Conservation (phyloP, 2,888 invertebrate species). For the Resseliella maxima region DNA sequence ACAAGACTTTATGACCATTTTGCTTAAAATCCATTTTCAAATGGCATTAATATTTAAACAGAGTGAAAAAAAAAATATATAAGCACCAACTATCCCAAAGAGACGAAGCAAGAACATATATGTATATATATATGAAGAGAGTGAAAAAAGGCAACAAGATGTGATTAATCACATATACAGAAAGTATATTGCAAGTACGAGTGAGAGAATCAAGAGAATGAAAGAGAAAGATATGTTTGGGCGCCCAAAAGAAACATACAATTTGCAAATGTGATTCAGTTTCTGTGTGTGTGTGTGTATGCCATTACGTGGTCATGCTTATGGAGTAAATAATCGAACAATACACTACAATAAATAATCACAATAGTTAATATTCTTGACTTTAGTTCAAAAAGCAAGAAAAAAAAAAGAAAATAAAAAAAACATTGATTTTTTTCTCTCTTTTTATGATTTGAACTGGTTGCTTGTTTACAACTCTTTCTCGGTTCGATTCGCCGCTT, state of each 20-base stretch:
- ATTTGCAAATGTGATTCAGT: slow-evolving; percentile 34
- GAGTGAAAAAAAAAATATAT: neutral
- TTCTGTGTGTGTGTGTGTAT: neutral
- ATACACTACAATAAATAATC: slow-evolving; percentile 16
- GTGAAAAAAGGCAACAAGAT: neutral
- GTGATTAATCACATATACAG: slow-evolving; percentile 29
- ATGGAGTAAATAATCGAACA: slow-evolving; percentile 44
- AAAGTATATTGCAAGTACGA: neutral
- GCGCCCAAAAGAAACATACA: slow-evolving; percentile 11
- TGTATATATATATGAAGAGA: neutral
- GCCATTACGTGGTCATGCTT: slow-evolving; percentile 17
- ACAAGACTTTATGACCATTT: slow-evolving; percentile 24
- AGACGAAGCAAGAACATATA: neutral
- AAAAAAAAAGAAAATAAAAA: too few species aligned
- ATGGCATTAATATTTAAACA: slow-evolving; percentile 31
- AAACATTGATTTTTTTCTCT: neutral
- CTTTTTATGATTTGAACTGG: neutral
- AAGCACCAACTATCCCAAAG: neutral
- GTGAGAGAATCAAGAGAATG: neutral
- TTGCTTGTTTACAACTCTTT: neutral
- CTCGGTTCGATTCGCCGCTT: neutral
- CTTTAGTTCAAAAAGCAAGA: too few species aligned
- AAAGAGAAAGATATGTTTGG: neutral
- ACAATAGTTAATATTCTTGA: slow-evolving; percentile 44
- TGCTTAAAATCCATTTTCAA: slow-evolving; percentile 36